Conservation (phyloP, 2,888 invertebrate species). For the Chrysolina oricalcia region DNA sequence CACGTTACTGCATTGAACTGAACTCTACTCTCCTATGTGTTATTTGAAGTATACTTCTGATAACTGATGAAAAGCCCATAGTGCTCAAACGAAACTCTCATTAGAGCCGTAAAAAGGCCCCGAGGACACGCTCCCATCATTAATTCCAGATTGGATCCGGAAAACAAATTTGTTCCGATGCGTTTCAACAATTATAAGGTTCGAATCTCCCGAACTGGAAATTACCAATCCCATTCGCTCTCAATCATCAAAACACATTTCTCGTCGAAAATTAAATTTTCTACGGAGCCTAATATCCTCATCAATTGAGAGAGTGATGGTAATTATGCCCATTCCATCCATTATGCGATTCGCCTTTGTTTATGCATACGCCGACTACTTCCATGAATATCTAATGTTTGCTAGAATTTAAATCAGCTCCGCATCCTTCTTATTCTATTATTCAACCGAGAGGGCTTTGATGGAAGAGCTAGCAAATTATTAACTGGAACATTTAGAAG, state of each 20-base stretch:
- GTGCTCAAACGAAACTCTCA: slow-evolving; percentile 24
- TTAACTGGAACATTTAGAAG: slow-evolving; percentile 21
- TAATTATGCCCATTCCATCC: slow-evolving; percentile 53
- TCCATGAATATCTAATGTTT: slow-evolving; percentile 62
- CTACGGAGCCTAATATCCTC: slow-evolving; percentile 44
- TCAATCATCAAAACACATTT: slow-evolving; percentile 50
- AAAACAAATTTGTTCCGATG: slow-evolving; percentile 37
- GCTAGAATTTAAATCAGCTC: slow-evolving; percentile 56
- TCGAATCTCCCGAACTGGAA: slow-evolving; percentile 40
- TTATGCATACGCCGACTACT: slow-evolving; percentile 57
- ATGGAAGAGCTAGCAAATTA: slow-evolving; percentile 32
- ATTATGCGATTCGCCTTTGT: slow-evolving; percentile 56
- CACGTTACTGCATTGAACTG: no score
- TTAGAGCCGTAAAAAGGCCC: slow-evolving; percentile 28
- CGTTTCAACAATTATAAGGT: slow-evolving; percentile 43
- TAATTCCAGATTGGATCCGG: slow-evolving; percentile 25
- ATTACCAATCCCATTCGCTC: slow-evolving; percentile 52
- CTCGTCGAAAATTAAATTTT: slow-evolving; percentile 38
- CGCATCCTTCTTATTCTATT: slow-evolving; percentile 52
- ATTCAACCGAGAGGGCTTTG: slow-evolving; percentile 46
- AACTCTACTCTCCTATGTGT: not conserved
- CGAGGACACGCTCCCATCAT: slow-evolving; percentile 27
- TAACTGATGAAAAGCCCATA: slow-evolving; percentile 10
- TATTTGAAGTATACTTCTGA: slow-evolving; percentile 5
- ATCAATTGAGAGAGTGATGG: slow-evolving; percentile 51